Conservation (phyloP, 2,888 invertebrate genomes). For the Notodonta ziczac region DNA sequence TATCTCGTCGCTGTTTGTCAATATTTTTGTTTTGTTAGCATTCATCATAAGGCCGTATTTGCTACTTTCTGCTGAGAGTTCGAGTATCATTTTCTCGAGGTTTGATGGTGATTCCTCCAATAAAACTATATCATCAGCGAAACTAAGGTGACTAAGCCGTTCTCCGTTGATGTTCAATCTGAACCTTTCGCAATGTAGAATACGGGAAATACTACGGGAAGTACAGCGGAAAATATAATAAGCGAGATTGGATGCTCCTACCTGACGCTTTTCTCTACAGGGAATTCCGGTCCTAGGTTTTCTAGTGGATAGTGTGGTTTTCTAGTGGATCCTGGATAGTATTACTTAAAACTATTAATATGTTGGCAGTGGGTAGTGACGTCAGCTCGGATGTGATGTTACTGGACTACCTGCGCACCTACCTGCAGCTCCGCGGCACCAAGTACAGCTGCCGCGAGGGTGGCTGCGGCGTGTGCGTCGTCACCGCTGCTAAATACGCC, state of each 20-base stretch:
- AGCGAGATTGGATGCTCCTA: conserved; percentile 3
- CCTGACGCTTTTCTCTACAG: background rate
- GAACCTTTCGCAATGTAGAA: background rate
- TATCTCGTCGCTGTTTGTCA: conserved; percentile 8
- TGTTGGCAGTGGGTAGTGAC: conserved; percentile 28
- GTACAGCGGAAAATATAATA: conserved; percentile 4
- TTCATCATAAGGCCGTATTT: conserved; percentile 17
- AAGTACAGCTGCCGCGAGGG: conserved; percentile 88
- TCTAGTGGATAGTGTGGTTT: no score
- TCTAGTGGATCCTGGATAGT: background rate
- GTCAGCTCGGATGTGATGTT: conserved; percentile 66
- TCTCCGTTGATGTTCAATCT: background rate
- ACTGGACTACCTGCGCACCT: conserved; percentile 84
- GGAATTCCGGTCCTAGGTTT: background rate
- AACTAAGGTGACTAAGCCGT: conserved; percentile 9
- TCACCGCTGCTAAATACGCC: conserved; percentile 60
- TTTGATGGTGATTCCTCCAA: conserved; percentile 9
- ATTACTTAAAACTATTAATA: no score
- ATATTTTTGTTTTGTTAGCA: conserved; percentile 11
- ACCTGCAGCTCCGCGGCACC: conserved; percentile 84
- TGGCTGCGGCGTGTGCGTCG: conserved; percentile 87
- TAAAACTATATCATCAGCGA: conserved; percentile 22
- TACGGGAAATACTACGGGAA: conserved; percentile 2
- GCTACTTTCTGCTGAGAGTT: conserved; percentile 8
- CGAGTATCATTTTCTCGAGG: conserved; percentile 14